Base-by-base conservation (phyloP, 2,888 invertebrate species). In the Notocelia uddmanniana region DNA sequence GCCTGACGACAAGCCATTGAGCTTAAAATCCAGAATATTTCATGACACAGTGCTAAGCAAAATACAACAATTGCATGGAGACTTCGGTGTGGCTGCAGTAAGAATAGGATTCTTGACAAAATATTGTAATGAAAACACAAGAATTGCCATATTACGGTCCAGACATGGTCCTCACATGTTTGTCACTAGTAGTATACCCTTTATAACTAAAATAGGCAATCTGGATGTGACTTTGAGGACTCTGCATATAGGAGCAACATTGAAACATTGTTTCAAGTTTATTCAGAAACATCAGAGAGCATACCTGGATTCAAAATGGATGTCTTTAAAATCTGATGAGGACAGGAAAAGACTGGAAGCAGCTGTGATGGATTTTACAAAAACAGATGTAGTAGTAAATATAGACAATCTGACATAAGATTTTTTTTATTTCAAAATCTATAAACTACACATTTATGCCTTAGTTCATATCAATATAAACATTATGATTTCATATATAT, bases 221-320 rank as follows among this genome's bases (percentile, higher is more conserved):
- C 92, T 95, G 74, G 88, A 91, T 63, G 96, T 96, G 0, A 92
- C 89, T 67, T 85, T 97, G 26, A 94, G 94, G 64, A 96, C 96
- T 19, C 85, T 97, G 5, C 97, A 97, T 85, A 94, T 95, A 1
- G 97, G 97, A 23, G 97, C 97, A 3, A 97, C 97, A 18, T 93
- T 97, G 67, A 96, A 95, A 86, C 96, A 97, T 76, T 97, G 97
- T 87, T 97, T 96, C 82, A 95, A 95, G 77, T 97, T 96, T 82
- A 95, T 97, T 70, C 93, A 96, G 81, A 95, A 93, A 74, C 95
- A 96, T 85, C 97, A 97, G 80, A 94, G 95, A 79, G 88, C 91
- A 64, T 96, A 95, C 81, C 90, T 97, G 69, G 95, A 96, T 81
- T 91, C 94, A 62, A 94, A 95, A 85, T 96, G 96, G 94, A 89